A percentile compares a stretch with the other conserved stretches of the same genome.
Conservation (phyloP, 2,113 vertebrate species). For the Dolichotis patagonum region DNA sequence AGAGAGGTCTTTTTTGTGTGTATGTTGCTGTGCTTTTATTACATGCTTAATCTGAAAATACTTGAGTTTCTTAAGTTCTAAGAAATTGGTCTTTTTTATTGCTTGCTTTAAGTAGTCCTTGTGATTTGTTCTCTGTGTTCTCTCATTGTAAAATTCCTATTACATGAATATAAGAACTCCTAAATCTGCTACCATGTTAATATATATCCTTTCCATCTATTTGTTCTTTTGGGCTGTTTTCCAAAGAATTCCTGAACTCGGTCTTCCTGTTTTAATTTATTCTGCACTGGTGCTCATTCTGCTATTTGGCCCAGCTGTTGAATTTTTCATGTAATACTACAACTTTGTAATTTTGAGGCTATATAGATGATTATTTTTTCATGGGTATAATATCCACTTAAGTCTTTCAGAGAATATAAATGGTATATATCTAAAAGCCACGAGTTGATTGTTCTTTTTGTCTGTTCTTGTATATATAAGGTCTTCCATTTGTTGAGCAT, state of each 20-base stretch:
- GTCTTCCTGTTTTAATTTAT: background rate
- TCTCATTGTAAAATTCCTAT: background rate
- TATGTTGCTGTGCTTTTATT: background rate
- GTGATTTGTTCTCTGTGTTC: background rate
- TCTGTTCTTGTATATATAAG: background rate
- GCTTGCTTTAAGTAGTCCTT: background rate
- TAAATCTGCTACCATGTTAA: background rate
- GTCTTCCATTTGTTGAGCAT: background rate
- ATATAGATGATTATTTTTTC: background rate
- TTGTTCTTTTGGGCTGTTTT: background rate
- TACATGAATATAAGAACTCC: background rate
- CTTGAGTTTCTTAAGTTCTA: background rate
- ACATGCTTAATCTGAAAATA: background rate
- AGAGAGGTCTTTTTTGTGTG: background rate
- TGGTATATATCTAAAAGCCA: background rate
- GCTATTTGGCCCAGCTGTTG: background rate
- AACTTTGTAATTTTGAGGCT: background rate
- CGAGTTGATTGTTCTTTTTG: background rate
- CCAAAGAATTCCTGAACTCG: background rate
- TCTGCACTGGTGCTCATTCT: background rate
- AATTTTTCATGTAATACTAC: constrained; percentile 9
- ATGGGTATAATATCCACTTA: background rate
- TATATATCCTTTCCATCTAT: background rate
- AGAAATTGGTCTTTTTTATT: background rate
- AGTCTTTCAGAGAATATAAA: background rate